A percentile compares a stretch with the other conserved stretches of the same genome.
phyloP scores from a whole-genome alignment of 2,113 vertebrate species.

The Anseranas semipalmata region DNA sequence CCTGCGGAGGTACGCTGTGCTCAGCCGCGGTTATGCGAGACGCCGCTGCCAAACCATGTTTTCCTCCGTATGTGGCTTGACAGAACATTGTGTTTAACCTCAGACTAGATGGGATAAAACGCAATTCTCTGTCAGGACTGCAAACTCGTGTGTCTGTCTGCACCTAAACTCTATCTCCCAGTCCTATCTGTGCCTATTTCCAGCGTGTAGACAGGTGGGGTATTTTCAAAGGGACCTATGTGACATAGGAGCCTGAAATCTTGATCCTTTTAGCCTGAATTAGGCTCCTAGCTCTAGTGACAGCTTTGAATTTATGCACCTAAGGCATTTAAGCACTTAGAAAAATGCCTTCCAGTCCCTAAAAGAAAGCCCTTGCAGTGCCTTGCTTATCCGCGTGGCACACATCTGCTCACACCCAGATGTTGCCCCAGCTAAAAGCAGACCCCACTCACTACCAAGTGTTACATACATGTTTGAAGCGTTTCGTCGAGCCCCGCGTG shows the following conservation, averaged over 20 bases:
- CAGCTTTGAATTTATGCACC: not conserved
- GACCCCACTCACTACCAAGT: not conserved
- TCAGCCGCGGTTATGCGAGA: not conserved
- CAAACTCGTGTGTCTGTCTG: not conserved
- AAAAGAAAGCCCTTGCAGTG: not conserved
- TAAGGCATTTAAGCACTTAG: not conserved
- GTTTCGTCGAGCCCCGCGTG: not conserved
- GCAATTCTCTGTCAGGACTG: conserved; percentile 20
- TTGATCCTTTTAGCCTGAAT: not conserved
- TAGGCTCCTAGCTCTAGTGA: not conserved
- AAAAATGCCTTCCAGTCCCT: not conserved
- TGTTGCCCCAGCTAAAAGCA: not conserved
- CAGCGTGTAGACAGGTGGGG: fast-evolving
- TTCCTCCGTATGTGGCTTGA: conserved; percentile 31
- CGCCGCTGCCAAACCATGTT: conserved; percentile 15
- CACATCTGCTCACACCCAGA: not conserved
- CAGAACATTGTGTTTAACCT: conserved; percentile 61
- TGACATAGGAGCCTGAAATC: not conserved
- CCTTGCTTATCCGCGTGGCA: not conserved
- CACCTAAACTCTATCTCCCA: not conserved
- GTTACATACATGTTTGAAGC: not conserved
- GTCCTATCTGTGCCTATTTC: not conserved
- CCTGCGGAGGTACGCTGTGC: not conserved
- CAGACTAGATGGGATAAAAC: conserved; percentile 22
- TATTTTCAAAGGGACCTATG: not conserved